Percentiles rank a stretch among this genome's conserved stretches.
Conservation (phyloP, 2,888 invertebrate species). For the Drosophila phalerata region DNA sequence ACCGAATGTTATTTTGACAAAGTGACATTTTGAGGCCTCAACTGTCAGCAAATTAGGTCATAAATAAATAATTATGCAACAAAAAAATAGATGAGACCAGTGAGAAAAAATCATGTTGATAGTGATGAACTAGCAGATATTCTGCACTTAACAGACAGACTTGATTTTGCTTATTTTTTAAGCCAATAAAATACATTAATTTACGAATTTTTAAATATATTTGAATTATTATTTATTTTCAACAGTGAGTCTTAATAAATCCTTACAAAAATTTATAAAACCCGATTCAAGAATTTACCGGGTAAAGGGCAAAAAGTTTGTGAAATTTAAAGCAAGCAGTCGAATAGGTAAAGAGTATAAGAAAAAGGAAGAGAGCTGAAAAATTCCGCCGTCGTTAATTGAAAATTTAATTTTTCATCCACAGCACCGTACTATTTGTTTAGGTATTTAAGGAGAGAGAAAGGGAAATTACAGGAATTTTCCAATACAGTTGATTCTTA, state of each 20-base stretch:
- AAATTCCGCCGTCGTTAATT: constrained; percentile 21
- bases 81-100: constrained; percentile 8
- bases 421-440: background rate
- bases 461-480: background rate
- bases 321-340: constrained; percentile 20
- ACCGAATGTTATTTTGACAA: constrained; percentile 22
- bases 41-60: constrained; percentile 51
- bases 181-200: no score
- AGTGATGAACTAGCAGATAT: constrained; percentile 2
- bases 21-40: constrained; percentile 29
- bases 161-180: no score
- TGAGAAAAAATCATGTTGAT: no score
- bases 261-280: background rate
- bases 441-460: background rate
- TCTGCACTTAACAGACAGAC: background rate
- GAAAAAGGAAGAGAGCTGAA: background rate
- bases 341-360: background rate
- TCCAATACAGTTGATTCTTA: background rate
- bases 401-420: constrained; percentile 25
- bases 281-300: background rate
- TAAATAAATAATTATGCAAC: constrained; percentile 58
- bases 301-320: constrained; percentile 12
- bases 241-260: background rate
- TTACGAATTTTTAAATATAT: no score
- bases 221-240: no score